Evolutionary conservation across 2,113 vertebrate genomes (phyloP).

Genomic region (Hypomesus transpacificus): DNA sequence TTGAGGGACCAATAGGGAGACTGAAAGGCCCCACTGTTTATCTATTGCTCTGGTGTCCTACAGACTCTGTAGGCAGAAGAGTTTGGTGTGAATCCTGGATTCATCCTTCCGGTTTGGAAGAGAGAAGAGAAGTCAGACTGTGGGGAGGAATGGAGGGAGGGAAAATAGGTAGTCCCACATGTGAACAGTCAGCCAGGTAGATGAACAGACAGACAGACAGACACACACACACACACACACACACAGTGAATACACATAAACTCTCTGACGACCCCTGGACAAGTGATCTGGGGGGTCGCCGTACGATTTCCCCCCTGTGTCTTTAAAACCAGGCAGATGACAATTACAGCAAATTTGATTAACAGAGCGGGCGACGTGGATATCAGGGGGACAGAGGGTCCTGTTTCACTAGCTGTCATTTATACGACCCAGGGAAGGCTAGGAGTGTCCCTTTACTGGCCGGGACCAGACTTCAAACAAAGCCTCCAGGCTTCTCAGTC

Average conservation of each 20-base stretch:
- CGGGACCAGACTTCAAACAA: slow-evolving; percentile 73
- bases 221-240: slow-evolving; percentile 25
- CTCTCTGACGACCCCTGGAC: slow-evolving; percentile 45
- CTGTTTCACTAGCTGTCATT: slow-evolving; percentile 78
- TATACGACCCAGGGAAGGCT: slow-evolving; percentile 60
- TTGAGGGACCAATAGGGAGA: too few species aligned
- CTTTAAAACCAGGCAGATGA: slow-evolving; percentile 65
- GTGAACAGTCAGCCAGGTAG: too few species aligned
- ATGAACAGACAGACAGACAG: not conserved
- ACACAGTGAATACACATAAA: slow-evolving; percentile 48
- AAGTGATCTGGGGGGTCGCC: slow-evolving; percentile 44
- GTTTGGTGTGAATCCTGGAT: too few species aligned
- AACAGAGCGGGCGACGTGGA: slow-evolving; percentile 55
- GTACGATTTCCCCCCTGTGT: slow-evolving; percentile 52
- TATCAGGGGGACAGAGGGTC: slow-evolving; percentile 58
- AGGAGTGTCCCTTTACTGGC: slow-evolving; percentile 70
- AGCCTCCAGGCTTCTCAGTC: slow-evolving; percentile 32
- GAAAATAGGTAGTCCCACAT: too few species aligned
- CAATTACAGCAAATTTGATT: slow-evolving; percentile 72
- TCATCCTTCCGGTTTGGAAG: not conserved
- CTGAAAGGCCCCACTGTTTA: too few species aligned
- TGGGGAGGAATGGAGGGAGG: too few species aligned
- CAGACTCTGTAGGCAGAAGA: too few species aligned
- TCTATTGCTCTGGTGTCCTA: too few species aligned
- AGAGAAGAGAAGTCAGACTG: not conserved